Conservation (phyloP, 23 tunicate genomes). For the Halocynthia aurantium region DNA sequence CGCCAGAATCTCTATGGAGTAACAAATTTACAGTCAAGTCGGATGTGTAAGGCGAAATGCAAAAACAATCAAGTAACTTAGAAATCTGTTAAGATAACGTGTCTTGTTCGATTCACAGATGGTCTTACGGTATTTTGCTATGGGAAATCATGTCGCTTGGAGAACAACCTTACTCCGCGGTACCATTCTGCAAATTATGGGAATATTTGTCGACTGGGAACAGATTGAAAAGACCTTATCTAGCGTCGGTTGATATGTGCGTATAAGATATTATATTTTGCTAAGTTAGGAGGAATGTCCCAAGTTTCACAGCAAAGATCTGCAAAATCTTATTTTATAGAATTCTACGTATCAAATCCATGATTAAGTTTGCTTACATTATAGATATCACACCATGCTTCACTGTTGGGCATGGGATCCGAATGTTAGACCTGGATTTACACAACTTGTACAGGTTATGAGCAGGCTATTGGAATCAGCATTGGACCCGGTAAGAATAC, state of each 20-base stretch:
- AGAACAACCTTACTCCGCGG: slow-evolving; percentile 39
- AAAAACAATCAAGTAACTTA: background rate
- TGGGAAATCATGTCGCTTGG: slow-evolving; percentile 81
- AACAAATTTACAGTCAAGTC: slow-evolving; percentile 64
- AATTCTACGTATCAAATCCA: background rate
- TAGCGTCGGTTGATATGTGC: slow-evolving; percentile 27
- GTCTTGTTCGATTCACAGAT: slow-evolving; percentile 13
- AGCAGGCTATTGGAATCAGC: background rate
- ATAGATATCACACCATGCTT: slow-evolving; percentile 43
- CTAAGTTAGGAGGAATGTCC: background rate
- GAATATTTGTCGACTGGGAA: slow-evolving; percentile 32
- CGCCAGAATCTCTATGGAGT: slow-evolving; percentile 69
- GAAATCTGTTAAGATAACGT: background rate
- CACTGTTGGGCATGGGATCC: slow-evolving; percentile 68
- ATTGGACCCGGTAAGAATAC: too few species aligned
- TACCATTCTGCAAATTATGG: slow-evolving; percentile 40
- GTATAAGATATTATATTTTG: background rate
- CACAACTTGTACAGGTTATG: slow-evolving; percentile 20
- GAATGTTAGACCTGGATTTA: slow-evolving; percentile 42
- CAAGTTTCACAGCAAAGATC: background rate
- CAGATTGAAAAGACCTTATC: slow-evolving; percentile 43
- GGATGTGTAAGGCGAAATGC: slow-evolving; percentile 48
- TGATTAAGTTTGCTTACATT: background rate
- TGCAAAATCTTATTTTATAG: background rate
- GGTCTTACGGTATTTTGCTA: slow-evolving; percentile 70